Conservation (phyloP, 2,113 vertebrate species). For the Ctenodactylus gundi region DNA sequence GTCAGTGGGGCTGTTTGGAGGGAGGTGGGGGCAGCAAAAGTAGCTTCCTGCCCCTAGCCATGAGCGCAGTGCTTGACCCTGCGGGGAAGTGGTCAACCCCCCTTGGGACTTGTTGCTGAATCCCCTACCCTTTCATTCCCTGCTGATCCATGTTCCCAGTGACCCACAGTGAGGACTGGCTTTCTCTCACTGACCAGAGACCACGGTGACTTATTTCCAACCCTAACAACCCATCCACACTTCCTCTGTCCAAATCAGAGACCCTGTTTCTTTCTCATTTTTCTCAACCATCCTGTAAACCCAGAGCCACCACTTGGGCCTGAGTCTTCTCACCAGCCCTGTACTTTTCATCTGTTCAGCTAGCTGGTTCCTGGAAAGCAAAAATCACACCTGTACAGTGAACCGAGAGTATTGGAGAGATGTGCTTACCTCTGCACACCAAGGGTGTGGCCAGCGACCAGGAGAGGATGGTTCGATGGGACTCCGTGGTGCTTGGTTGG, state of each 20-base stretch:
- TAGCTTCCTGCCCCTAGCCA: neutral
- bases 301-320: too few relatives aligned
- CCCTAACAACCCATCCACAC: neutral
- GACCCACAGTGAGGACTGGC: rapidly evolving
- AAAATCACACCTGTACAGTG: neutral
- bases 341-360: neutral
- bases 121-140: rapidly evolving
- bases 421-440: rapidly evolving
- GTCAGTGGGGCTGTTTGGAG: neutral
- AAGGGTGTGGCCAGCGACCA: neutral
- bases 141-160: rapidly evolving
- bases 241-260: neutral
- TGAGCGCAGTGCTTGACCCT: neutral
- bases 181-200: neutral
- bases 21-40: too few relatives aligned
- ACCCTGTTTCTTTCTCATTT: neutral
- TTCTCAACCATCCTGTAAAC: neutral
- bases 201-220: neutral
- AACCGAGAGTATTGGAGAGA: neutral
- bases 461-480: rapidly evolving
- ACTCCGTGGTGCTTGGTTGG: neutral
- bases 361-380: neutral
- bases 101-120: neutral
- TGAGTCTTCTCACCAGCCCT: neutral
- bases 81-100: neutral